Conservation (phyloP, 2,888 invertebrate genomes). For the Cyaniris semiargus region DNA sequence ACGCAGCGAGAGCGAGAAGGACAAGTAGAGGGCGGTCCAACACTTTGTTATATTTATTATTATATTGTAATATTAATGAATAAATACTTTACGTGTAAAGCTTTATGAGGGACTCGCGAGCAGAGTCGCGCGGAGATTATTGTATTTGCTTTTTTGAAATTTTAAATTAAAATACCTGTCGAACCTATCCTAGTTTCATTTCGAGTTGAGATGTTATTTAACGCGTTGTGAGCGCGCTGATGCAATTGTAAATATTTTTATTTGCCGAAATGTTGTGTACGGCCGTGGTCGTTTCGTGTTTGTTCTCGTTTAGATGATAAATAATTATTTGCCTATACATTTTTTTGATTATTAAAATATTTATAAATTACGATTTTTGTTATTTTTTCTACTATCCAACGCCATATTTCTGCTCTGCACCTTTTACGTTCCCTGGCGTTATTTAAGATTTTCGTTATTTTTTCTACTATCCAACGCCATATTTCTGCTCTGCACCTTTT, state of each 20-base stretch:
- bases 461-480: neutral
- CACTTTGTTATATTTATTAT: constrained; percentile 77
- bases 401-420: neutral
- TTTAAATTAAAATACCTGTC: constrained; percentile 79
- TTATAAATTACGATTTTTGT: constrained; percentile 27
- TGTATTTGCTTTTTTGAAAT: constrained; percentile 80
- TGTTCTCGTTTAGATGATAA: constrained; percentile 30
- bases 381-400: neutral
- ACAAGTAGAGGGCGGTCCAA: constrained; percentile 83
- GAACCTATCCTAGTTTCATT: constrained; percentile 58
- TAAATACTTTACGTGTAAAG: constrained; percentile 77
- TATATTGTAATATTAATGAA: constrained; percentile 65
- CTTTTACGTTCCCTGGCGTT: neutral
- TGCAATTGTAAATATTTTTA: constrained; percentile 30
- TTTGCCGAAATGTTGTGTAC: constrained; percentile 26
- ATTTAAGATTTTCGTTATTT: constrained; percentile 18
- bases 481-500: neutral
- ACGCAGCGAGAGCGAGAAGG: constrained; percentile 91
- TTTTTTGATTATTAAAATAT: constrained; percentile 31
- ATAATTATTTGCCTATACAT: constrained; percentile 30
- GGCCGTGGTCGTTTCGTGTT: constrained; percentile 31
- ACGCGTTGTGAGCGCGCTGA: constrained; percentile 24
- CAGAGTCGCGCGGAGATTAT: constrained; percentile 77
- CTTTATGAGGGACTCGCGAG: constrained; percentile 64
- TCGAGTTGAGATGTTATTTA: constrained; percentile 16